Evolutionary conservation across 1,140 invertebrate species (phyloP), one percentile per base, ranked within the genome.

Genomic region (Akabosia matsudoensis): DNA sequence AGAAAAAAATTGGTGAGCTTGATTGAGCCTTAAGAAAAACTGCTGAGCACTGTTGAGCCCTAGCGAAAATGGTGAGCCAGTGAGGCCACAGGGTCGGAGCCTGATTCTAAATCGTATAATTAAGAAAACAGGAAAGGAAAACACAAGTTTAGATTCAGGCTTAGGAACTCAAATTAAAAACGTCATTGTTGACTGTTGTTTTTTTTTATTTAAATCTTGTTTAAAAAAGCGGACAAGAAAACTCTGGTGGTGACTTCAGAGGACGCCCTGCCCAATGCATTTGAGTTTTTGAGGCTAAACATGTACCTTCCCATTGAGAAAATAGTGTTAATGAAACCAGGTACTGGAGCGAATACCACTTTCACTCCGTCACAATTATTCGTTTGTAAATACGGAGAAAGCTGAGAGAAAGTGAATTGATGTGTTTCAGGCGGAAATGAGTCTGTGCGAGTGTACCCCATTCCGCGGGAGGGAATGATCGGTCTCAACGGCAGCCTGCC

Each of bases 261-360:
- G 45, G 70, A 72, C 26, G 70, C 33, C 30, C 70, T 72, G 34
- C 70, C 70, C 13, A 72, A 45, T 51, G 70, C 70, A 26, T 45
- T 45, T 37, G 37, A 72, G 26, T 72, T 72, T 24, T 18, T 72
- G 37, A 45, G 33, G 28, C 28, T 34, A 72, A 72, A 72, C 26
- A 34, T 51, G 70, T 45, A 51, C 28, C 33, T 72, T 24, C 70
- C 70, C 3, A 72, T 72, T 72, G 4, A 72, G 24, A 72, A 72
- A 22, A 72, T 72, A 37, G 70, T 72, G n/a, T 26, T 45, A 2
- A 24, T 34, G 31, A 72, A 72, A 24, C 70, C 70, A 45, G 70
- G 70, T 72, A 37, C 37, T n/a, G n/a, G n/a, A n/a, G n/a, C n/a
- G n/a, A n/a, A n/a, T n/a, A n/a, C n/a, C n/a, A n/a, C n/a, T n/a